Percentiles rank a stretch among this genome's conserved stretches.
Conservation (phyloP, 1,140 invertebrate genomes). For the Luehdorfia chinensis region DNA sequence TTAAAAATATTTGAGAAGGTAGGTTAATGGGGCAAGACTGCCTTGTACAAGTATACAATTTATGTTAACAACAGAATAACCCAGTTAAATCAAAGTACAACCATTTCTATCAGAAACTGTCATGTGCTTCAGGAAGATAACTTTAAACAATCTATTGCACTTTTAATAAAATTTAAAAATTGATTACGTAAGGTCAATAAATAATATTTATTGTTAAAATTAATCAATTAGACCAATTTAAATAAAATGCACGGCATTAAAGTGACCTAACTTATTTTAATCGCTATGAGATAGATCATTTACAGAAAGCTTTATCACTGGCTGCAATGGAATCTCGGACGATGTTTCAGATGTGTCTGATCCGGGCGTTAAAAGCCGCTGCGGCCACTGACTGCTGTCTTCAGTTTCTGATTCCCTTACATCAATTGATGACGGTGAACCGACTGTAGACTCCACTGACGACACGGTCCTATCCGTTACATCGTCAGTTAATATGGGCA, state of each 20-base stretch:
- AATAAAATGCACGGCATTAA: background rate
- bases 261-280: slow-evolving; percentile 19
- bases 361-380: slow-evolving; percentile 48
- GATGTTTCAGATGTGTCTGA: slow-evolving; percentile 58
- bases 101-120: too few species aligned
- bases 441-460: slow-evolving; percentile 45
- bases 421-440: slow-evolving; percentile 49
- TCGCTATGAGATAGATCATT: slow-evolving; percentile 38
- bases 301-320: slow-evolving; percentile 52
- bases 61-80: too few species aligned
- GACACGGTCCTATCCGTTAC: slow-evolving; percentile 42
- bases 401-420: slow-evolving; percentile 51
- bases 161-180: slow-evolving; percentile 8
- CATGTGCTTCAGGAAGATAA: too few species aligned
- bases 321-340: slow-evolving; percentile 57
- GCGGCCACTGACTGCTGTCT: slow-evolving; percentile 46
- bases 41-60: too few species aligned
- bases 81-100: too few species aligned
- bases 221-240: background rate
- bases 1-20: too few species aligned
- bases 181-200: slow-evolving; percentile 12
- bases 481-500: slow-evolving; percentile 67
- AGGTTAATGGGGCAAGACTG: too few species aligned
- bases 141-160: slow-evolving; percentile 20
- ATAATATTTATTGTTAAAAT: background rate